Percentiles rank a stretch among this genome's conserved stretches.
These are phyloP conservation scores for Scaptodrosophila lebanonensis DNA, from an alignment of 1,140 invertebrate genomes.

Conservation along the genomic window DNA sequence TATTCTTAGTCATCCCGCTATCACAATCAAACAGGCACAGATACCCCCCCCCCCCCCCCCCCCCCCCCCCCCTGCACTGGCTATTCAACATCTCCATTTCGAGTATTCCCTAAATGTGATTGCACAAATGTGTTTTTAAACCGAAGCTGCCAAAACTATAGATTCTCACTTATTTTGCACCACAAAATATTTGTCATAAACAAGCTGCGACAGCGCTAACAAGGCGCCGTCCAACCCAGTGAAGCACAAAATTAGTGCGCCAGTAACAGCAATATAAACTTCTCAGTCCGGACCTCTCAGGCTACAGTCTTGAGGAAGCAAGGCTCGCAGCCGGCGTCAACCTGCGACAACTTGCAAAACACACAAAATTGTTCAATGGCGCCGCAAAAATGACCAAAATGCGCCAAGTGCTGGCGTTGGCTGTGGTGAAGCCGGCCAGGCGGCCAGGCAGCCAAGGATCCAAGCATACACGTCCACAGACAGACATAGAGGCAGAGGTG, in stretches of 20 bases:
- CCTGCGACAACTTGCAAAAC: constrained; percentile 72
- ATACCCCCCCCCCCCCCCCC: no score
- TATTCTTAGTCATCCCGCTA: no score
- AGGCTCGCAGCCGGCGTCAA: constrained; percentile 16
- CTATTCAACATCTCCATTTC: no score
- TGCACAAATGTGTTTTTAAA: constrained; percentile 70
- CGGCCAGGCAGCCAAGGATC: constrained; percentile 19
- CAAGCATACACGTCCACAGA: no score
- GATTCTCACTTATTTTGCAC: constrained; percentile 67
- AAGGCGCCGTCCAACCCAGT: constrained; percentile 26
- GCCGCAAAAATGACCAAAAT: constrained; percentile 74
- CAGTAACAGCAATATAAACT: no score
- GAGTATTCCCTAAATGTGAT: no score
- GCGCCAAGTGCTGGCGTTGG: constrained; percentile 9
- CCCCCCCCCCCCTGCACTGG: no score
- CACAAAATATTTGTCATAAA: constrained; percentile 72
- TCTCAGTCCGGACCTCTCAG: no score
- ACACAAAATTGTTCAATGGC: constrained; percentile 72
- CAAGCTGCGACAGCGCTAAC: constrained; percentile 53
- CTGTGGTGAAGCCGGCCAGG: not conserved
- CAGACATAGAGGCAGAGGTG: constrained; percentile 29
- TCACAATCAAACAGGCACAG: no score
- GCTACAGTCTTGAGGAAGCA: not conserved
- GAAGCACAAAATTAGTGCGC: constrained; percentile 69
- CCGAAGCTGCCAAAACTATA: constrained; percentile 42